Percentiles rank a stretch among this genome's conserved stretches.
These are phyloP conservation scores for Nasonia oneida DNA, from an alignment of 2,888 invertebrate species.

Conservation along the genomic window DNA sequence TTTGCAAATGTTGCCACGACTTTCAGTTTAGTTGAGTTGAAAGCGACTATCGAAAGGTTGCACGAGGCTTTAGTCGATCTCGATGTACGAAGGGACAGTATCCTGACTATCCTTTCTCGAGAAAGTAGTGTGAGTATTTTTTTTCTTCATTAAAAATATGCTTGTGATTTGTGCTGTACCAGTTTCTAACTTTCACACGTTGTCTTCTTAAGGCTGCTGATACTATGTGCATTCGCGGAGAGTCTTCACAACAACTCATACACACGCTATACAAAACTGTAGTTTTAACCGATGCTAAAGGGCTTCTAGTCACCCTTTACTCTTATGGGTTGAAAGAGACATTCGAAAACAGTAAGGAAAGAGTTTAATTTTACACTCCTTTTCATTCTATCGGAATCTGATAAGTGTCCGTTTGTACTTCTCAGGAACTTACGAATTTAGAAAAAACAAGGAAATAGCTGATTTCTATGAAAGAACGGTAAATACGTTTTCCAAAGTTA, in stretches of 20 bases:
- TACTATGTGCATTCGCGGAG: constrained; percentile 34
- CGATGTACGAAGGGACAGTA: constrained; percentile 21
- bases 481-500: too few relatives aligned
- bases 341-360: constrained; percentile 28
- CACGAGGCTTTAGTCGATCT: constrained; percentile 19
- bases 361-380: too few relatives aligned
- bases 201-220: constrained; percentile 11
- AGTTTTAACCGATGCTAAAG: constrained; percentile 24
- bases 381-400: too few relatives aligned
- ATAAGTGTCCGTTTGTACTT: too few relatives aligned
- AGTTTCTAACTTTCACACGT: background rate
- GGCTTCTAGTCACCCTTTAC: constrained; percentile 22
- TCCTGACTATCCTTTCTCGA: constrained; percentile 14
- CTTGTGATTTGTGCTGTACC: background rate
- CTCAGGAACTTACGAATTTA: too few relatives aligned
- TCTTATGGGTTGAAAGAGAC: constrained; percentile 10
- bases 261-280: constrained; percentile 15
- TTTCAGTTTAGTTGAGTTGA: constrained; percentile 39
- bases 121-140: background rate
- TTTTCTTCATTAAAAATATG: background rate
- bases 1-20: background rate
- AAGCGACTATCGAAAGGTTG: constrained; percentile 20
- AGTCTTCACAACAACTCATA: constrained; percentile 42
- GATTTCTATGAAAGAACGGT: too few relatives aligned
- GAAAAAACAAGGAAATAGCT: too few relatives aligned